Percentiles rank a stretch among this genome's conserved stretches.
Evolutionary conservation across 2,888 invertebrate species (phyloP).

Genomic region (Catocala fraxini): DNA sequence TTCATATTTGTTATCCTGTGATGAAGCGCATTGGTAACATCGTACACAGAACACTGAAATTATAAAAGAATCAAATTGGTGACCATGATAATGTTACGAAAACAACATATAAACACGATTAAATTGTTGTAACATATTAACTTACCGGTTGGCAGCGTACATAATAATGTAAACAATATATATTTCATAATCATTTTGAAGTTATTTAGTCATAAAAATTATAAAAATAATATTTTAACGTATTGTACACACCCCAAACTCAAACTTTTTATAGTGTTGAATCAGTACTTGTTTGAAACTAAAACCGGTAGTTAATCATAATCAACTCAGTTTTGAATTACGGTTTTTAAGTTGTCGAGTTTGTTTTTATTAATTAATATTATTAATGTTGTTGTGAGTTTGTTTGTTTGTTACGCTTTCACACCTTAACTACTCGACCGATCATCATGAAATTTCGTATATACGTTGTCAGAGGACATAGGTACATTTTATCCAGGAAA

Average conservation of each 20-base stretch:
- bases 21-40: constrained; percentile 98
- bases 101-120: background rate
- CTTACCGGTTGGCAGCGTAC: constrained; percentile 39
- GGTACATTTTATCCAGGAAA: too few relatives aligned
- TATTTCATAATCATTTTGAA: constrained; percentile 38
- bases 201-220: constrained; percentile 25
- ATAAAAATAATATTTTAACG: background rate
- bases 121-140: background rate
- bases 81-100: background rate
- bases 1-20: constrained; percentile 91
- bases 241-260: constrained; percentile 42
- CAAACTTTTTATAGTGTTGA: constrained; percentile 26
- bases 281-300: too few relatives aligned
- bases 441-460: too few relatives aligned
- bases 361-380: too few relatives aligned
- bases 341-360: too few relatives aligned
- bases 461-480: too few relatives aligned
- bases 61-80: constrained; percentile 6
- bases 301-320: too few relatives aligned
- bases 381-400: too few relatives aligned
- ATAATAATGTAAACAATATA: constrained; percentile 29
- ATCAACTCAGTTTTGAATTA: too few relatives aligned
- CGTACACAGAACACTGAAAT: constrained; percentile 90
- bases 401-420: too few relatives aligned
- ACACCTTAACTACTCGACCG: too few relatives aligned